These are phyloP conservation scores for Sanderia malayensis DNA, from an alignment of 30 jellyfish, hydroid and myxozoan species.

Conservation along the genomic window DNA sequence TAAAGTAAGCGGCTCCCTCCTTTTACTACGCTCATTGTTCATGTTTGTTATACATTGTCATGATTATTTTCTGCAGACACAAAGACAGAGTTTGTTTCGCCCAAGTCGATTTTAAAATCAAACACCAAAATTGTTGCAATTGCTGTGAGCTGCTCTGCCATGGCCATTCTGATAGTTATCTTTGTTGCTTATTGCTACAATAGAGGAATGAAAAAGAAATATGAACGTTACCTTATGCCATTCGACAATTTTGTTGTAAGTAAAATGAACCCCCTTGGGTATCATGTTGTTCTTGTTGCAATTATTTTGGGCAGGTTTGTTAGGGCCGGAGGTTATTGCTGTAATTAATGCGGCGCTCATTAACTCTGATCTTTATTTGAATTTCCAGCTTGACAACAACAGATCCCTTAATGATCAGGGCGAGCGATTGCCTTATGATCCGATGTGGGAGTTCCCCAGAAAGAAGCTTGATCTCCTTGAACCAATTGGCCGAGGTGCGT, in stretches of 20 bases:
- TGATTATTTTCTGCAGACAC: no score
- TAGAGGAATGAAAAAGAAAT: slow-evolving; percentile 19
- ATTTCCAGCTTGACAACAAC: slow-evolving; percentile 68
- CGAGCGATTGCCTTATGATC: slow-evolving; percentile 81
- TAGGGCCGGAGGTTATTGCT: not conserved
- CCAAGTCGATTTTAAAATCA: no score
- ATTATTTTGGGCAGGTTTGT: not conserved
- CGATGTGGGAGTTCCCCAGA: slow-evolving; percentile 96
- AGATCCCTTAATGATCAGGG: slow-evolving; percentile 74
- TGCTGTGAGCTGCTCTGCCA: slow-evolving; percentile 5
- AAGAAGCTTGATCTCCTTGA: slow-evolving; percentile 61
- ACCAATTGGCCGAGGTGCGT: slow-evolving; percentile 90
- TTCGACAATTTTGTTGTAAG: not conserved
- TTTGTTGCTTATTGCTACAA: slow-evolving; percentile 27
- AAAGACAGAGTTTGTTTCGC: no score
- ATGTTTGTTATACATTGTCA: no score
- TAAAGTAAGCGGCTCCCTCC: no score
- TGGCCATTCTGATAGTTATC: slow-evolving; percentile 7
- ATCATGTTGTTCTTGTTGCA: not conserved
- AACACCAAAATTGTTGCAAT: not conserved
- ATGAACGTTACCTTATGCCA: not conserved
- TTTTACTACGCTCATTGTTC: not conserved
- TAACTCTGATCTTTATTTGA: not conserved
- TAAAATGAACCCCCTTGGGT: no score
- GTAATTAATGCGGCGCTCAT: not conserved